Base-by-base conservation (phyloP, 2,888 invertebrate genomes). In the Nowickia ferox region DNA sequence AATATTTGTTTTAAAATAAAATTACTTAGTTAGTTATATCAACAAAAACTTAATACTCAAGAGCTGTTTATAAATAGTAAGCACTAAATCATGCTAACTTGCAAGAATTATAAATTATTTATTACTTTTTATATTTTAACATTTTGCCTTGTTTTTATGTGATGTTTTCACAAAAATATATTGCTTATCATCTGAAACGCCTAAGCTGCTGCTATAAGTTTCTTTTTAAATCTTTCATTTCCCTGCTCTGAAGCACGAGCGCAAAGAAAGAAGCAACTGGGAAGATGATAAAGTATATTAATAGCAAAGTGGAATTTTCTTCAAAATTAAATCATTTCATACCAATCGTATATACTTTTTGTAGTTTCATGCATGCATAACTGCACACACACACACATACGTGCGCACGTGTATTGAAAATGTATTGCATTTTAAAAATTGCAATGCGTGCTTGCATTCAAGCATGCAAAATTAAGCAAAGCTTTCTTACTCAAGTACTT, bases 391-490 rank as follows among this genome's bases (percentile, higher is more conserved):
- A 66, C 17, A 40, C n/a, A n/a, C 38, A 57, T 13, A 48, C 3
- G 6, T 17, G 11, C 9, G 30, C 30, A 30, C 13, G 5, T 66
- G 19, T 17, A 30, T 51, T 40, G 8, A 53, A 61, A 81, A 51
- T 66, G 22, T 63, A 69, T 68, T 74, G 51, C 19, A 72, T 74
- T 81, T 74, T 81, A 81, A 74, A 65, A 69, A 82, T 48, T 63
- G 77, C 81, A 74, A 75, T 78, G 85, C 81, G 46, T 74, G 59
- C 69, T 55, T 68, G 80, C 76, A 71, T 81, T 81, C 42, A 69
- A 75, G 78, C 78, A 82, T 75, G 85, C 82, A 78, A 82, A 78
- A 82, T 85, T 85, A 85, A 85, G 81, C 75, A 82, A 75, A 78
- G 82, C 74, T 68, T 85, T 40, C 76, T 72, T 78, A 78, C 51